Conservation (phyloP, 2,113 vertebrate species). For the Neopipo cinnamomea region DNA sequence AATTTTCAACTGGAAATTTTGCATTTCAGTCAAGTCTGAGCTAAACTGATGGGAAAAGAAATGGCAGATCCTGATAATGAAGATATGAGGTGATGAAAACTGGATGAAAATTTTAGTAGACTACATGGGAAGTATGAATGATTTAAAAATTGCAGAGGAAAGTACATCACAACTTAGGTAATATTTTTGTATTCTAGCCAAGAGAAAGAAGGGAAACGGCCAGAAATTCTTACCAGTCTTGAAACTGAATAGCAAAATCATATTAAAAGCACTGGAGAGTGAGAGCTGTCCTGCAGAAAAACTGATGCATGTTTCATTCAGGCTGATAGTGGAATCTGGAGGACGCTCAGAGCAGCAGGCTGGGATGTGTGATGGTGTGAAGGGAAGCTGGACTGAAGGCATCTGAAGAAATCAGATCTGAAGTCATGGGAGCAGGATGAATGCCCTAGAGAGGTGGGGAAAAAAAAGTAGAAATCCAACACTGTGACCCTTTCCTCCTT, state of each 20-base stretch:
- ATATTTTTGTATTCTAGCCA: conserved; percentile 10
- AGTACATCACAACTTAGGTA: neutral
- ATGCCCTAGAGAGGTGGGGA: conserved; percentile 32
- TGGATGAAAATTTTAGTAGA: neutral
- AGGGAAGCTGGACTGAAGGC: conserved; percentile 36
- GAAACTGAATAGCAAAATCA: neutral
- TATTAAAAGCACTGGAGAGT: neutral
- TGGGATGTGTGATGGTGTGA: neutral
- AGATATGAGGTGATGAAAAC: conserved; percentile 4
- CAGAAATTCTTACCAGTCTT: conserved; percentile 1
- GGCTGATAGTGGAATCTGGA: neutral
- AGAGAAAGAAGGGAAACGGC: neutral
- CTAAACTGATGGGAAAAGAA: neutral
- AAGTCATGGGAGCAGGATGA: conserved; percentile 50
- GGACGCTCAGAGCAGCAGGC: neutral
- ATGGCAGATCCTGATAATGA: neutral
- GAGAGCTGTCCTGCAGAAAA: neutral
- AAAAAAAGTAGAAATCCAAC: conserved; percentile 37
- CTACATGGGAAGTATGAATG: neutral
- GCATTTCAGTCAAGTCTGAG: neutral
- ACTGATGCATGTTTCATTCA: neutral
- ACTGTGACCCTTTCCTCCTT: conserved; percentile 43
- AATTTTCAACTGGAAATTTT: neutral
- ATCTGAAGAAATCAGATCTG: conserved; percentile 50
- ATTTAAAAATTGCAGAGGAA: conserved; percentile 17